These are phyloP conservation scores for Natrix natrix DNA, from an alignment of 2,797 vertebrate species.

Conservation along the genomic window DNA sequence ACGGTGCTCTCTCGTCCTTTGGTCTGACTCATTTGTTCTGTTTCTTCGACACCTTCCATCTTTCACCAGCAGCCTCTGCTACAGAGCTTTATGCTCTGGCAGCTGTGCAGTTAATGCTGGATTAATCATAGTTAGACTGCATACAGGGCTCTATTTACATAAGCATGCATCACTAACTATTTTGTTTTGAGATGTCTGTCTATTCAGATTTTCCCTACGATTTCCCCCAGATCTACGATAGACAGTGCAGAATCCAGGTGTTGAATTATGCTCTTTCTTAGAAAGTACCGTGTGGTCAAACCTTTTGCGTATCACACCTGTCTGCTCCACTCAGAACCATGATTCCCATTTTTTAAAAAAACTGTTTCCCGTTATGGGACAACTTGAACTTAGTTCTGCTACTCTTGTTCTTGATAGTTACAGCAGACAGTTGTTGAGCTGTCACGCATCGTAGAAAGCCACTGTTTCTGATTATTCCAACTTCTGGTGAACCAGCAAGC, in stretches of 20 bases:
- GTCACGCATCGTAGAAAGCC: not conserved
- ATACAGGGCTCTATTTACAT: not conserved
- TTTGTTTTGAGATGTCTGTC: not conserved
- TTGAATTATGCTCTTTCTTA: not conserved
- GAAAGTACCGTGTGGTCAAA: not conserved
- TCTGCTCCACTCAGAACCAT: not conserved
- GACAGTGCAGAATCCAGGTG: not conserved
- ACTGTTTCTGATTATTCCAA: not conserved
- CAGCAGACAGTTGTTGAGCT: not conserved
- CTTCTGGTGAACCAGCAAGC: not conserved
- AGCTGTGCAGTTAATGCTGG: conserved; percentile 1
- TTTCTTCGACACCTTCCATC: conserved; percentile 7
- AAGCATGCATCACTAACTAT: not conserved
- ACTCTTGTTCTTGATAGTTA: no score
- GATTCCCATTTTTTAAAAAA: not conserved
- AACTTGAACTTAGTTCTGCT: not conserved
- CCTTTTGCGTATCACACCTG: not conserved
- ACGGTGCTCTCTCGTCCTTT: not conserved
- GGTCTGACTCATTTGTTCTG: conserved; percentile 11
- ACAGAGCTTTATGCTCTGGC: not conserved
- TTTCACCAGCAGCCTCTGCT: not conserved
- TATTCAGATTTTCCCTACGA: not conserved
- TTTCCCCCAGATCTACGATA: not conserved
- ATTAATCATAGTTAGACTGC: conserved; percentile 9
- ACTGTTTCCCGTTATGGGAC: no score